Conservation (phyloP, 64 coral and sea anemone species). For the Dendronephthya gigantea region DNA sequence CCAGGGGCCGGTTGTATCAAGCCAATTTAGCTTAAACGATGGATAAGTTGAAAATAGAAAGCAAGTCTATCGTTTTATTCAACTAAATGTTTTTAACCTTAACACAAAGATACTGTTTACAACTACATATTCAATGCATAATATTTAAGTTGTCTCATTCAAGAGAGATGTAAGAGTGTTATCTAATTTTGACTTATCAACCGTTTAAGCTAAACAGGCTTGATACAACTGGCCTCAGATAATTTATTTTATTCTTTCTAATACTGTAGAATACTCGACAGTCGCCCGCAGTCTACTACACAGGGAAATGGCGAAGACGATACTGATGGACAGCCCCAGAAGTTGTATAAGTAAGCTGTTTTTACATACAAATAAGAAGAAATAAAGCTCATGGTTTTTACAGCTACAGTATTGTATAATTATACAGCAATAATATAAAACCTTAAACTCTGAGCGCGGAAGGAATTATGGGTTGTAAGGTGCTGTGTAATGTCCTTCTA, state of each 20-base stretch:
- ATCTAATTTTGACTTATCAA: no score
- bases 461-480: no score
- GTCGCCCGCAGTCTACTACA: background rate
- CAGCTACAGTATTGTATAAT: no score
- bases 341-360: background rate
- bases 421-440: background rate
- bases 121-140: no score
- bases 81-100: no score
- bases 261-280: background rate
- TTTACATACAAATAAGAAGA: background rate
- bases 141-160: no score
- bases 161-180: no score
- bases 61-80: no score
- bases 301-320: background rate
- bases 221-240: background rate
- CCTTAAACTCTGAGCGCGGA: no score
- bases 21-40: background rate
- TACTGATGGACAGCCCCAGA: background rate
- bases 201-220: no score
- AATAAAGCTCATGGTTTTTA: background rate
- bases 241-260: background rate
- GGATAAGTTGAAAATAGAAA: background rate
- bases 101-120: no score
- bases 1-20: background rate
- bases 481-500: no score